phyloP scores from a whole-genome alignment of 2,113 vertebrate genomes.

The Leptodactylus fuscus region DNA sequence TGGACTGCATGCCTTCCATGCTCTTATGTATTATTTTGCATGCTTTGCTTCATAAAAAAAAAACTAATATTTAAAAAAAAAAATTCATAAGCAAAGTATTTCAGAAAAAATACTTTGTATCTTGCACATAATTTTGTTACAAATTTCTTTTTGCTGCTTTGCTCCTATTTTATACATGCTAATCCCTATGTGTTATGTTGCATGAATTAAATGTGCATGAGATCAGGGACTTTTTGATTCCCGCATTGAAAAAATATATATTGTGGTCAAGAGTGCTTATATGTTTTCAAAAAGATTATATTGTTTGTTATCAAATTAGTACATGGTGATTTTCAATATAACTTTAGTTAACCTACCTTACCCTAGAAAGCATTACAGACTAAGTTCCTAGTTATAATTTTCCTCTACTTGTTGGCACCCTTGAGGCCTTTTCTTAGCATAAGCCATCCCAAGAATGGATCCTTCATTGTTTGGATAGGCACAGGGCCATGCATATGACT shows the following conservation, averaged over 20 bases:
- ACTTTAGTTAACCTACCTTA: not conserved
- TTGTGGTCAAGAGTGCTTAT: not conserved
- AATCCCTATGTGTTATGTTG: not conserved
- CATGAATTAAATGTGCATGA: conserved; percentile 26
- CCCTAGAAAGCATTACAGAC: not conserved
- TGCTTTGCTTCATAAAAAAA: not conserved
- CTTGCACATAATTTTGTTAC: not conserved
- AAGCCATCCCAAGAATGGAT: too few relatives aligned
- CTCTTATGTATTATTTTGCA: not conserved
- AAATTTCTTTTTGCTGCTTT: not conserved
- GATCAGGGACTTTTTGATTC: not conserved
- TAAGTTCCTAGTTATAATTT: not conserved
- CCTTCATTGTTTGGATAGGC: not conserved
- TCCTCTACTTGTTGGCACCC: not conserved
- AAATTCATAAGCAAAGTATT: not conserved
- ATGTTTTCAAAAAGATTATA: not conserved
- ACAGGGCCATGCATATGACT: not conserved
- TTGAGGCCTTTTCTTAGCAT: not conserved
- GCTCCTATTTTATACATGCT: not conserved
- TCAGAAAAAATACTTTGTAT: not conserved
- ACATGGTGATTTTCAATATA: not conserved
- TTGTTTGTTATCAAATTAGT: not conserved
- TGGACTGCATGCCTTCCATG: conserved; percentile 26
- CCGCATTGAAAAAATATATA: not conserved
- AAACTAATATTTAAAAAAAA: not conserved